A percentile compares a stretch with the other conserved stretches of the same genome.
Evolutionary conservation across 1,140 invertebrate species (phyloP).

Genomic region (Drosophila chauvacae): DNA sequence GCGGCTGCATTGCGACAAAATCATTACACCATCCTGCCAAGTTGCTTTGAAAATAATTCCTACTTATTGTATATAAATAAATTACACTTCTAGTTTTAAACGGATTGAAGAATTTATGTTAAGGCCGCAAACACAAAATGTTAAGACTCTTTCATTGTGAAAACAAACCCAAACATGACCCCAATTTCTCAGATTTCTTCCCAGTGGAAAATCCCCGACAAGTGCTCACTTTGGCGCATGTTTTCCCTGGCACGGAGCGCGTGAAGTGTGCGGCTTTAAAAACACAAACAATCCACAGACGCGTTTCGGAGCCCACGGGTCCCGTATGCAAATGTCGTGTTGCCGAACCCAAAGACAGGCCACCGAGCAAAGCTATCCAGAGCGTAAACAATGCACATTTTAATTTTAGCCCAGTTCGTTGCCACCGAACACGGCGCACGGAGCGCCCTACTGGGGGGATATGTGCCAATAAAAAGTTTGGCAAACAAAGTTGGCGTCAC

Average conservation of each 20-base stretch:
- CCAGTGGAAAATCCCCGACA: constrained; percentile 2
- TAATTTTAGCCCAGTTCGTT: constrained; percentile 78
- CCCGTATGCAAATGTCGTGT: constrained; percentile 64
- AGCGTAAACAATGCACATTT: constrained; percentile 72
- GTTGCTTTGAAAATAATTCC: background rate
- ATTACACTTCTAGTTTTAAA: background rate
- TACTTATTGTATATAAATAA: background rate
- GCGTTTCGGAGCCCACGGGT: constrained; percentile 15
- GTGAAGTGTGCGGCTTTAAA: constrained; percentile 64
- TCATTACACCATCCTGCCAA: background rate
- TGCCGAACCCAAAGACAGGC: constrained; percentile 36
- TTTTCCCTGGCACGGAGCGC: constrained; percentile 41
- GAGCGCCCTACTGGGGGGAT: constrained; percentile 52
- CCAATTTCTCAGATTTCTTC: constrained; percentile 4
- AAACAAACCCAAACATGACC: background rate
- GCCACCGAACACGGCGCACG: constrained; percentile 59
- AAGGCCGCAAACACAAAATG: background rate
- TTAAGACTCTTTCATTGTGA: background rate
- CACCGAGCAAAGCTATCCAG: constrained; percentile 26
- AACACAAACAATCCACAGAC: constrained; percentile 34
- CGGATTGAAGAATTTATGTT: background rate
- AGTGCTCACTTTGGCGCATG: constrained; percentile 33
- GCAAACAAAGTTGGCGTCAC: constrained; percentile 83
- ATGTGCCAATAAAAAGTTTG: constrained; percentile 83
- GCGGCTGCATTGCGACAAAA: constrained; percentile 9